phyloP scores from a whole-genome alignment of 2,888 invertebrate genomes.

The Marronus borbonicus region DNA sequence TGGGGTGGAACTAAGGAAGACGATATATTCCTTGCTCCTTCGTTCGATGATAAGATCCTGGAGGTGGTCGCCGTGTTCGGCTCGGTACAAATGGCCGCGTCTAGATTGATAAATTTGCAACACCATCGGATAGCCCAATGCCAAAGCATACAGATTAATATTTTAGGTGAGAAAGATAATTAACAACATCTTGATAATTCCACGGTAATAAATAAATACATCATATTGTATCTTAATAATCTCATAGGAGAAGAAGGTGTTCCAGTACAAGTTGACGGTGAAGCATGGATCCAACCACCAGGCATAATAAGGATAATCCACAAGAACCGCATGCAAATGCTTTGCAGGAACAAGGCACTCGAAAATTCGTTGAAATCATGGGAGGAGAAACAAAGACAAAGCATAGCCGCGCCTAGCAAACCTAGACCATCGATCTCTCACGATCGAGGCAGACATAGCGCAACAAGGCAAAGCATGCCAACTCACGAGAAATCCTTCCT shows the following conservation, averaged over 20 bases:
- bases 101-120: constrained; percentile 93
- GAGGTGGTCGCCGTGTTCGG: constrained; percentile 99
- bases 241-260: constrained; percentile 85
- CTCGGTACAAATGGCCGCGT: constrained; percentile 97
- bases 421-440: constrained; percentile 68
- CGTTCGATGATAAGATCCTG: constrained; percentile 95
- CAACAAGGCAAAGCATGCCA: constrained; percentile 69
- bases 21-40: constrained; percentile 92
- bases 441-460: constrained; percentile 67
- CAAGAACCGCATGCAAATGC: constrained; percentile 97
- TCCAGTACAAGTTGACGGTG: constrained; percentile 97
- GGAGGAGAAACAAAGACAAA: constrained; percentile 86
- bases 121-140: constrained; percentile 98
- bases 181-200: no score
- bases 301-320: constrained; percentile 96
- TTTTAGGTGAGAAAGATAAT: constrained; percentile 76
- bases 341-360: constrained; percentile 90
- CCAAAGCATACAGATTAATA: constrained; percentile 95
- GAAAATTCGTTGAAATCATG: constrained; percentile 91
- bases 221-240: no score
- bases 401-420: constrained; percentile 72
- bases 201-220: no score
- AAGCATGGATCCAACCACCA: constrained; percentile 98
- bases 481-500: constrained; percentile 67
- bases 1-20: constrained; percentile 97